Percentiles rank a stretch among this genome's conserved stretches.
phyloP scores from a whole-genome alignment of 2,113 vertebrate genomes.

The Salvelinus namaycush region DNA sequence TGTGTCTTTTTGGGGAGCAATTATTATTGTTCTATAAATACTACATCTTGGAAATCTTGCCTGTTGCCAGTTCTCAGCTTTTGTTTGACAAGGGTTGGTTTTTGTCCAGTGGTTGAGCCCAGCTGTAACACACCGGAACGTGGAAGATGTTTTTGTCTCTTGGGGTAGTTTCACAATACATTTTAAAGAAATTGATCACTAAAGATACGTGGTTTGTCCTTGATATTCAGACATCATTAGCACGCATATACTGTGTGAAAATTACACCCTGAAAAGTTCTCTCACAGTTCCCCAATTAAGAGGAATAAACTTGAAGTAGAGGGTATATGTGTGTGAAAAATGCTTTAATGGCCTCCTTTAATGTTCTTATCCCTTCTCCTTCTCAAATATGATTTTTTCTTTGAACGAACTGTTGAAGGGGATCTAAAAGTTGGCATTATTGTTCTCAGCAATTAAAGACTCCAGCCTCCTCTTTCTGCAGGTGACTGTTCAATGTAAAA shows the following conservation, averaged over 20 bases:
- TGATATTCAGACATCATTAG: not conserved
- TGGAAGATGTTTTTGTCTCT: too few species aligned
- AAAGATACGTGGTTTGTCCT: not conserved
- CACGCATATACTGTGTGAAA: not conserved
- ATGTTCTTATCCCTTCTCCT: not conserved
- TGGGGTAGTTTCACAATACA: not conserved
- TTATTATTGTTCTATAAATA: conserved; percentile 1
- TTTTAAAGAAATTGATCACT: not conserved
- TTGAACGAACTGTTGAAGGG: not conserved
- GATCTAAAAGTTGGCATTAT: conserved; percentile 7
- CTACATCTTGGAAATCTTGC: not conserved
- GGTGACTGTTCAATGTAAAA: conserved; percentile 17
- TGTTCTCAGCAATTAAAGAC: conserved; percentile 12
- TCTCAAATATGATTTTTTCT: not conserved
- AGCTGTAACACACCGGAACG: too few species aligned
- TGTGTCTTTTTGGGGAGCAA: not conserved
- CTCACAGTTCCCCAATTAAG: conserved; percentile 17
- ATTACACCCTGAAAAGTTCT: not conserved
- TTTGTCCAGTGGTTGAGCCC: not conserved
- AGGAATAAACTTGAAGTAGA: conserved; percentile 2
- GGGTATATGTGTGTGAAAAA: not conserved
- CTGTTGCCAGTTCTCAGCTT: not conserved
- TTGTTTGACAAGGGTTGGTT: not conserved
- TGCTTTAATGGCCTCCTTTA: not conserved
- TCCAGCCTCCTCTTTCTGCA: not conserved